A percentile compares a stretch with the other conserved stretches of the same genome.
phyloP scores from a whole-genome alignment of 1,140 invertebrate genomes.

The Aphis craccivora region DNA sequence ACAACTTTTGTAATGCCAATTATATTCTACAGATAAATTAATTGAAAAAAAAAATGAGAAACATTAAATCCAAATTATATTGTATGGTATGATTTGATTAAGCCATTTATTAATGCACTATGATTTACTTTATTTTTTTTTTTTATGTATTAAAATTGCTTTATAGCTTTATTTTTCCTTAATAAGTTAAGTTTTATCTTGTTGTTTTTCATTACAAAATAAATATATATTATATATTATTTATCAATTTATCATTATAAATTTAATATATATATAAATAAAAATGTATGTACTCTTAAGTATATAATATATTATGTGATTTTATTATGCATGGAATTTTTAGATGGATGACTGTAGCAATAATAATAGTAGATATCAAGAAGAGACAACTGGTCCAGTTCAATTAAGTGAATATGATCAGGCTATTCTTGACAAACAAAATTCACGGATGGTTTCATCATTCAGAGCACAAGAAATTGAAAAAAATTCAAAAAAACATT shows the following conservation, averaged over 20 bases:
- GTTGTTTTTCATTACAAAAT: constrained; percentile 49
- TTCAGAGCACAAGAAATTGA: constrained; percentile 86
- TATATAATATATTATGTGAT: constrained; percentile 51
- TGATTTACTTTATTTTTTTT: background rate
- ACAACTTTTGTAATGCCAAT: constrained; percentile 37
- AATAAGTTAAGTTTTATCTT: constrained; percentile 55
- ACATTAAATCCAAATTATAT: constrained; percentile 25
- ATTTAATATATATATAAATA: constrained; percentile 44
- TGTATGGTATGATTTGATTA: constrained; percentile 37
- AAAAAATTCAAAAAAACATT: constrained; percentile 86
- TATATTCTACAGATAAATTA: constrained; percentile 39
- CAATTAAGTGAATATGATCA: constrained; percentile 59
- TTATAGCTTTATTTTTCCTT: constrained; percentile 55
- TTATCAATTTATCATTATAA: constrained; percentile 46
- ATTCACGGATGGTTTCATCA: constrained; percentile 75
- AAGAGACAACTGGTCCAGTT: constrained; percentile 21
- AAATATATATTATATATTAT: constrained; percentile 38
- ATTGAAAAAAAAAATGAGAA: background rate
- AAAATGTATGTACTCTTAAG: constrained; percentile 23
- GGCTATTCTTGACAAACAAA: constrained; percentile 71
- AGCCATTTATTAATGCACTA: constrained; percentile 54
- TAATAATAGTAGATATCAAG: constrained; percentile 49
- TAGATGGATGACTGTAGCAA: constrained; percentile 58
- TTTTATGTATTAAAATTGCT: constrained; percentile 49
- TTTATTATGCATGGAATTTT: constrained; percentile 52